These are phyloP conservation scores for Galerucella nymphaeae DNA, from an alignment of 2,888 invertebrate species.

Conservation along the genomic window DNA sequence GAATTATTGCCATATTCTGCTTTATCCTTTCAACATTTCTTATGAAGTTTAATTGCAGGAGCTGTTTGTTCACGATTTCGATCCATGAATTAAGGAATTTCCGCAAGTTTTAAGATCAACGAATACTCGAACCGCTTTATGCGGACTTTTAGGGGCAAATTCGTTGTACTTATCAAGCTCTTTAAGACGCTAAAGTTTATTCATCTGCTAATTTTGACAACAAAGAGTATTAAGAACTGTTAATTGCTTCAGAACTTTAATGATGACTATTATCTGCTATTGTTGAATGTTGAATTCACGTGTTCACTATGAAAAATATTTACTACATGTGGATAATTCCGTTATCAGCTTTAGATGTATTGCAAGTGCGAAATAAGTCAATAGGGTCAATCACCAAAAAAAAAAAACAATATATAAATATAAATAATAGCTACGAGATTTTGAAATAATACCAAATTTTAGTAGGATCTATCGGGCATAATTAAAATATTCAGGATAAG, in stretches of 20 bases:
- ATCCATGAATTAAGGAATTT: constrained; percentile 39
- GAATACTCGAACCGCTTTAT: constrained; percentile 18
- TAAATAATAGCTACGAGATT: too few species aligned
- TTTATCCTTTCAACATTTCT: neutral
- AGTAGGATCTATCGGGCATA: too few species aligned
- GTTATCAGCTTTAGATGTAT: too few species aligned
- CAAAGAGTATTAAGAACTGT: constrained; percentile 23
- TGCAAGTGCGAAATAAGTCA: too few species aligned
- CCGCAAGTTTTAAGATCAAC: constrained; percentile 35
- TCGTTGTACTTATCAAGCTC: constrained; percentile 24
- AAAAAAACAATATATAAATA: too few species aligned
- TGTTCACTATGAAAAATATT: too few species aligned
- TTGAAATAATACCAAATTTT: too few species aligned
- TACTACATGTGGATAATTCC: too few species aligned
- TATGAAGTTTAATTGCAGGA: constrained; percentile 14
- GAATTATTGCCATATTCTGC: neutral
- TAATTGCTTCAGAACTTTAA: constrained; percentile 28
- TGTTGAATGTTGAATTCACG: neutral
- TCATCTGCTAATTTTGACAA: constrained; percentile 27
- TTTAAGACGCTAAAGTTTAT: constrained; percentile 28
- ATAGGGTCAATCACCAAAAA: too few species aligned
- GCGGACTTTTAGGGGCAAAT: constrained; percentile 26
- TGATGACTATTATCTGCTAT: constrained; percentile 5
- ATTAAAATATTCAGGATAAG: too few species aligned
- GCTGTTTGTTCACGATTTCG: constrained; percentile 36